Base-by-base conservation (phyloP, 2,888 invertebrate genomes). In the Pollenia labialis region DNA sequence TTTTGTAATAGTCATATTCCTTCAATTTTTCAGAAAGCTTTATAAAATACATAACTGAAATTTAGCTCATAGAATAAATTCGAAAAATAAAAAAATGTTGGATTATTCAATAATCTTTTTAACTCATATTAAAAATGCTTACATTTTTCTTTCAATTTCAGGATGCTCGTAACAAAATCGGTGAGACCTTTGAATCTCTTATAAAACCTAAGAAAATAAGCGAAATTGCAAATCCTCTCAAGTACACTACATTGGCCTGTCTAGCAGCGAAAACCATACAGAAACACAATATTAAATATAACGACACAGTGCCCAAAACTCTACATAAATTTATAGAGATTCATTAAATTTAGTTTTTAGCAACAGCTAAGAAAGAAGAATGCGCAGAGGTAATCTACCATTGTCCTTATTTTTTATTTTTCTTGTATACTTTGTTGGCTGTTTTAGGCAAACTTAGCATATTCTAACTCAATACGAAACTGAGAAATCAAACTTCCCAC, bases 191-290 rank as follows among this genome's bases (percentile, higher is more conserved):
- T 90, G 95, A 96, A 89, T 95, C 95, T 88, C 93, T 97, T 88
- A 94, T 97, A 79, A 94, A 95, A 74, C 94, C 95, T 75, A 96
- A 96, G 90, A 94, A 94, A 88, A 94, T 96, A 76, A 94, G 95
- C 88, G 94, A 96, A 89, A 94, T 96, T 88, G 95, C 97, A 62
- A 97, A 97, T 93, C 96, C 96, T 9, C 94, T 97, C 68, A 95
- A 95, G 88, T 97, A 97, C 93, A 96, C 97, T 64, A 95, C 96
- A 85, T 95, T 99, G 89, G 96, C 97, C 91, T 99, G 98, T 93
- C 95, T 98, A 84, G 97, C 98, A 14, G 98, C 98, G 12, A 95
- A 96, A 88, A 96, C 96, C 6, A 96, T 99, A 80, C 95, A 95
- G 91, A 95, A 95, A 92, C 95, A 96, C 92, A 94, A 94, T 89